Base-by-base conservation (phyloP, 2,113 vertebrate species). In the Clupea harengus region DNA sequence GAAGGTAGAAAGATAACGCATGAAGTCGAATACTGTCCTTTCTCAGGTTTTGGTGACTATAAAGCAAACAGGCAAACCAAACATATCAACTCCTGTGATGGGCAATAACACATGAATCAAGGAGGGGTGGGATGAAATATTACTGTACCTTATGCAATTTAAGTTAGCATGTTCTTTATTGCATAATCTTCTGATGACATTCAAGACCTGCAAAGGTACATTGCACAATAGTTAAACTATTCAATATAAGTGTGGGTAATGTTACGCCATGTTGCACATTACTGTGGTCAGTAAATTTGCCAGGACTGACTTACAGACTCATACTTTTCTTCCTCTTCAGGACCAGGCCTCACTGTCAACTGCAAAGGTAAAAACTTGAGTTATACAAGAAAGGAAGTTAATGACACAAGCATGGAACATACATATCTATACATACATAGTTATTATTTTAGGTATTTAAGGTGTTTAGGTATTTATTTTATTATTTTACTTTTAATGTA, bases 241-340 rank as follows among this genome's bases (percentile, higher is more conserved):
- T 44, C 72, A 39, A 15, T n/a, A 78, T 39, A 0, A 32, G 32
- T 15, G 1, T 67, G 4, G 20, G 10, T 32, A 4, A 39, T 22
- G 18, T 7, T 22, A 22, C 18, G 54, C 20, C 17, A 54, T 20
- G n/a, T 28, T 18, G 17, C 45, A 60, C n/a, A n/a, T 44, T 50
- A 49, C 49, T n/a, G 45, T 13, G 15, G 17, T 45, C 22, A 25
- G 60, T 46, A 39, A 49, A 49, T 60, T 3, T 9, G 81, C 60
- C 60, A 47, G n/a, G 32, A 82, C 9, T 82, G 46, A 85, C 93
- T 90, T 87, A 94, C 94, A 25, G 87, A 92, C 84, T 94, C 93
- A 0, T 92, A 94, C 67, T 93, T 93, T 86, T 94, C 94, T 87
- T 94, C 93, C 49, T 94, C 94, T 25, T 93, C 93, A 46, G 91